These are phyloP conservation scores for Megaceryle maxima DNA, from an alignment of 2,113 vertebrate species.

Conservation along the genomic window DNA sequence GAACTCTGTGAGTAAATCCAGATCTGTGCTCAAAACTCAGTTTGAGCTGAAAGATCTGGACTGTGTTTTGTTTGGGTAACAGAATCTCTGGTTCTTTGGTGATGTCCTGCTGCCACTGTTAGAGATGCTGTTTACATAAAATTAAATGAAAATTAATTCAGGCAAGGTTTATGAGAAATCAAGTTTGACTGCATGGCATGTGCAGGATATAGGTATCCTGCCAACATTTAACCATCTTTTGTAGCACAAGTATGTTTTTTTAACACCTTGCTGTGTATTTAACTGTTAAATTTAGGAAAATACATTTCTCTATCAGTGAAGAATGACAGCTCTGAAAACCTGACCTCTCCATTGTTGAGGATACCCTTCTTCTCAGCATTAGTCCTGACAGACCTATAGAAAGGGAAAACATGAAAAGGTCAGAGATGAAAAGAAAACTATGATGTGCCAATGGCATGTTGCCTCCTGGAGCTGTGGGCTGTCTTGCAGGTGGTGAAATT, in stretches of 20 bases:
- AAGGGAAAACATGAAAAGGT: neutral
- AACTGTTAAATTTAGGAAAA: neutral
- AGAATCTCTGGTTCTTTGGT: neutral
- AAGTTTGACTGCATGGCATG: neutral
- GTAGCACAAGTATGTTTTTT: neutral
- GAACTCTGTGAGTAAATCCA: constrained; percentile 13
- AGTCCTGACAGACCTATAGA: neutral
- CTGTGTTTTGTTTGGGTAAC: neutral
- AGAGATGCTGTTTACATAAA: neutral
- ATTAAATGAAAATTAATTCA: neutral
- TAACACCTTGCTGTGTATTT: neutral
- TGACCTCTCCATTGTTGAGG: neutral
- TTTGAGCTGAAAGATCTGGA: neutral
- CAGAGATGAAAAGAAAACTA: neutral
- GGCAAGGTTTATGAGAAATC: neutral
- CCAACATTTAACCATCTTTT: neutral
- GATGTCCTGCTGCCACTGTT: neutral
- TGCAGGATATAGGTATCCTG: neutral
- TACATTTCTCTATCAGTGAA: neutral
- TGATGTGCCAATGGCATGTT: accelerated
- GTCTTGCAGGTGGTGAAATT: neutral
- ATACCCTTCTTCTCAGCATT: accelerated
- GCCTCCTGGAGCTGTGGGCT: neutral
- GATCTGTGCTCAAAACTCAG: neutral
- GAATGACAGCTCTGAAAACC: neutral